Percentiles rank a stretch among this genome's conserved stretches.
These are phyloP conservation scores for Nothoprocta perdicaria DNA, from an alignment of 2,113 vertebrate species.

Conservation along the genomic window DNA sequence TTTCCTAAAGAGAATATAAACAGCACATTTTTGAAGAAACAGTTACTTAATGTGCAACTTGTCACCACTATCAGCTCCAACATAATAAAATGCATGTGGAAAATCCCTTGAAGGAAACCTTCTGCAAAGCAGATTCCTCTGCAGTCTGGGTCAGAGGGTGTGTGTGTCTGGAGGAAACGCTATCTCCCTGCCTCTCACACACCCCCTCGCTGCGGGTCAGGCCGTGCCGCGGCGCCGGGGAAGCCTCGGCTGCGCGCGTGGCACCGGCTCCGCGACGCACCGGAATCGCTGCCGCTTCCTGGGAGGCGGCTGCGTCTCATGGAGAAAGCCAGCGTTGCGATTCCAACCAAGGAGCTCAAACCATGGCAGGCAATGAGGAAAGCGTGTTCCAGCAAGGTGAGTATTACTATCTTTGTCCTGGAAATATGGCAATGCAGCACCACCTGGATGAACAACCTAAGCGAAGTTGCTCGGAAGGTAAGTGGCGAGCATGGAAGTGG, in stretches of 20 bases:
- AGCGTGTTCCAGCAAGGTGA: conserved; percentile 16
- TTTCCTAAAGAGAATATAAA: conserved; percentile 72
- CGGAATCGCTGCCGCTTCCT: neutral
- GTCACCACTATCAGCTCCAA: conserved; percentile 74
- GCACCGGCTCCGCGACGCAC: conserved; percentile 8
- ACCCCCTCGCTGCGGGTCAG: conserved; percentile 30
- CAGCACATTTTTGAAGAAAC: conserved; percentile 72
- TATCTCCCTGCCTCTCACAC: conserved; percentile 57
- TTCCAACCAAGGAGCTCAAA: neutral
- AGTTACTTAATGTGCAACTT: conserved; percentile 78
- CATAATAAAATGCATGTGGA: conserved; percentile 79
- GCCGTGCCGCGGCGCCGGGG: conserved; percentile 18
- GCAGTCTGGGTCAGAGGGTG: conserved; percentile 69
- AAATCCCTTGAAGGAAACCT: conserved; percentile 70
- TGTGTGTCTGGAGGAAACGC: conserved; percentile 70
- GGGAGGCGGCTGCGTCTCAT: conserved; percentile 1
- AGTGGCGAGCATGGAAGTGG: neutral
- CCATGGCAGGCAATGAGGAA: neutral
- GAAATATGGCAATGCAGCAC: neutral
- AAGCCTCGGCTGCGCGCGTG: neutral
- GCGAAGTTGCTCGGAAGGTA: neutral
- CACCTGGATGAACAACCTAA: neutral
- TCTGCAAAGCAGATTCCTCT: conserved; percentile 63
- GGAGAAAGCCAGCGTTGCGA: neutral
- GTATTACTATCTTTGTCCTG: neutral